Evolutionary conservation across 2,113 vertebrate genomes (phyloP), one percentile per base, ranked within the genome.

Genomic region (Toxotes jaculatrix): DNA sequence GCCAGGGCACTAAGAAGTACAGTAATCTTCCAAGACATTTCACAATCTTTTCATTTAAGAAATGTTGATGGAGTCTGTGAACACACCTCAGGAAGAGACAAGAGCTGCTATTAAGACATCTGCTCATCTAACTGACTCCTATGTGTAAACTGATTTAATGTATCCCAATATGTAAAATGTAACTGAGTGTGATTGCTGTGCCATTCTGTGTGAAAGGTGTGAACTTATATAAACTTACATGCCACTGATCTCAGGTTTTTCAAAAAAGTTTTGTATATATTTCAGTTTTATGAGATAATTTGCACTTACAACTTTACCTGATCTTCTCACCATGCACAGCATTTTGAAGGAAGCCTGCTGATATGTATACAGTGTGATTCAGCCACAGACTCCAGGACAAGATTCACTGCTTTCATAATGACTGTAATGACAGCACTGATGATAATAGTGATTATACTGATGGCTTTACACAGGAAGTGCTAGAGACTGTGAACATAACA

Each of bases 241-340:
- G 27, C 17, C 47, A 19, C 47, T 19, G 56, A 73, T 53, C 72
- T 19, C n/a, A 53, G 68, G 19, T 42, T 1, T 27, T 27, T 27
- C 27, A 27, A 27, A 27, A 27, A 65, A 4, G 3, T 43, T 1
- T 4, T 3, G 1, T 7, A 67, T 10, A 21, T 19, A 9, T 77
- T 77, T 8, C 10, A 53, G 56, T 62, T 79, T 55, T 16, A 51
- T 43, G 49, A 56, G 38, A 27, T 45, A 3, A 72, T 75, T 34
- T 53, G 72, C 65, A 70, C 70, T 8, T 12, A 47, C 21, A 45
- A 1, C n/a, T n/a, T 40, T n/a, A 55, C 21, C 21, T 11, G 31
- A 56, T 73, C 7, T 69, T 14, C 31, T 69, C 7, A 56, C 57
- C 27, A 47, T 31, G n/a, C 31, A 9, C 23, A 51, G 4, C n/a